phyloP scores from a whole-genome alignment of 2,113 vertebrate genomes.

The Gymnobelideus leadbeateri region DNA sequence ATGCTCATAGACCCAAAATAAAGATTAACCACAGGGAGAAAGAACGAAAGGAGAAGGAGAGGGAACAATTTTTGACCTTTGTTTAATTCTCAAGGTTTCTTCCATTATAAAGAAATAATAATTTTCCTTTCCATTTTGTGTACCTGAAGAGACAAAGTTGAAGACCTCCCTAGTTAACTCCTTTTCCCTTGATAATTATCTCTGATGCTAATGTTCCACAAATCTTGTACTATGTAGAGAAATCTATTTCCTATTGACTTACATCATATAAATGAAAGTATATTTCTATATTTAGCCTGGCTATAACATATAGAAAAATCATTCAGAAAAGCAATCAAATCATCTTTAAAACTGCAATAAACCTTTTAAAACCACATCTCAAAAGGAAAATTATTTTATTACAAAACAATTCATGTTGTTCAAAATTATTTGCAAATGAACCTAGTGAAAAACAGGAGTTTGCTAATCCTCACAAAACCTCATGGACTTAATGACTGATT shows the following conservation, averaged over 20 bases:
- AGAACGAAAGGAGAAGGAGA: background rate
- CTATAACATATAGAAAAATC: background rate
- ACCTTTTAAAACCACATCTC: background rate
- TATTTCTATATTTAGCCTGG: background rate
- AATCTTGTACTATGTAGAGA: too few species aligned
- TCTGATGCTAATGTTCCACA: background rate
- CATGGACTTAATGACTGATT: too few species aligned
- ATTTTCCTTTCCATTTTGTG: background rate
- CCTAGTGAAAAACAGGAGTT: too few species aligned
- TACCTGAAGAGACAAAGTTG: background rate
- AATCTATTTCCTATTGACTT: too few species aligned
- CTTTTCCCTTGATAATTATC: background rate
- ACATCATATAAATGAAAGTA: background rate
- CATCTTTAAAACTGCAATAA: background rate
- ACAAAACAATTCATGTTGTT: too few species aligned
- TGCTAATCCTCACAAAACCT: too few species aligned
- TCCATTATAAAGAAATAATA: background rate
- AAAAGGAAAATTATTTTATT: background rate
- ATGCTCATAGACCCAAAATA: background rate
- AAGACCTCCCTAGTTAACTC: background rate
- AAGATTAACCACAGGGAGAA: background rate
- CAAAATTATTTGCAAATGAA: too few species aligned
- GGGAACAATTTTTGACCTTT: background rate
- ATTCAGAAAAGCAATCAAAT: background rate
- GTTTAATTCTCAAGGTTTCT: background rate